Base-by-base conservation (phyloP, 2,888 invertebrate species). In the Drosophila ustulata region DNA sequence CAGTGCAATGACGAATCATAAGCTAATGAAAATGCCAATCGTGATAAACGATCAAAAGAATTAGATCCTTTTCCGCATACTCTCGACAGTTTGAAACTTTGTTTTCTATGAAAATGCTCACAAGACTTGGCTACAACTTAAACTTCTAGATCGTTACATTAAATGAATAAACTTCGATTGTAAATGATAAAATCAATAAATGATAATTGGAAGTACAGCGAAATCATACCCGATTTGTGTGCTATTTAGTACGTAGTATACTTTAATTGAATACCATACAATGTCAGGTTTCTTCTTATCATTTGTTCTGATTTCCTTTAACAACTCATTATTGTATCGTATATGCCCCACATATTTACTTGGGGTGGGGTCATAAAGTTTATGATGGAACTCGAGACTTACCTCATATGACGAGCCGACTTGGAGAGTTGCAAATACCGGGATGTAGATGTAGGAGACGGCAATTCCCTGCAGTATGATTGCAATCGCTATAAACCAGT, bases 341-440 rank as follows among this genome's bases (percentile, higher is more conserved):
- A 51, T 51, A 43, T 58, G 18, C 13, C 26, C 51, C 7, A 28
- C 32, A 32, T 55, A 41, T 30, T 18, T 32, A 30, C 18, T 18
- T 8, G 23, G 7, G 4, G 25, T 9, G 51, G 25, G 62, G 47
- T 28, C 28, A 65, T 75, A 59, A 78, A 39, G 59, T 70, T 74
- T 66, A 75, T 63, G 39, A 25, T 13, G 4, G 30, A 25, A 6
- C 45, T 25, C 8, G 5, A 46, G 32, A 32, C 93, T 89, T 92
- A 97, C 97, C 95, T 97, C 96, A 92, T 97, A 97, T 0, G 96
- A 96, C 2, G 97, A 97, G 45, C 95, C 95, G n/a, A 97, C 93
- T 90, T 95, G 93, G 25, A 97, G 92, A 7, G 94, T 94, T 79
- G 94, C 94, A 92, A 97, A 97, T n/a, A 97, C 96, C 0, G 97